phyloP scores from a whole-genome alignment of 1,140 invertebrate genomes.

The Drosophila arizonae region DNA sequence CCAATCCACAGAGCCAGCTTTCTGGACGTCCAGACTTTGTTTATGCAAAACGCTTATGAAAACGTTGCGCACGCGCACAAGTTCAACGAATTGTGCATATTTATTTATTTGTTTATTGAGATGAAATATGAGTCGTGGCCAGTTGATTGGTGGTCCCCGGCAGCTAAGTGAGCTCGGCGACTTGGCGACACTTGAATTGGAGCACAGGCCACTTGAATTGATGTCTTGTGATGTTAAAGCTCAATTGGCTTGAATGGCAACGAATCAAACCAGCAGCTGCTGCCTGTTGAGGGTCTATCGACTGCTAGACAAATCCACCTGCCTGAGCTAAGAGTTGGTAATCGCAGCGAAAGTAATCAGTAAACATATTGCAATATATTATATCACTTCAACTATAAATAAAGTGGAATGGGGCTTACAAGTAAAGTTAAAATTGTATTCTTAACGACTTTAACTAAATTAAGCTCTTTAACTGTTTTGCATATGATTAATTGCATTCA shows the following conservation, averaged over 20 bases:
- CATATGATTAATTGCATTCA: neutral
- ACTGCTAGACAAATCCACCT: neutral
- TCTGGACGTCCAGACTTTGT: slow-evolving; percentile 22
- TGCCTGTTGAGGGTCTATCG: too few relatives aligned
- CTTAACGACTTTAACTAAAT: too few relatives aligned
- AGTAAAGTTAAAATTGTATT: neutral
- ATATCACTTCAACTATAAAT: neutral
- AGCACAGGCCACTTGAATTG: slow-evolving; percentile 4
- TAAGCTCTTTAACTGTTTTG: neutral
- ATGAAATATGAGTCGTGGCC: slow-evolving; percentile 46
- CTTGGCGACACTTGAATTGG: slow-evolving; percentile 24
- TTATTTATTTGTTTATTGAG: slow-evolving; percentile 29
- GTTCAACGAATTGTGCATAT: slow-evolving; percentile 14
- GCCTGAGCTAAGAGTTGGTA: neutral
- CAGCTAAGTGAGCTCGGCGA: slow-evolving; percentile 6
- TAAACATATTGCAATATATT: neutral
- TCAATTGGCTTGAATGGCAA: neutral
- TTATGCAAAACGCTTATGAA: slow-evolving; percentile 19
- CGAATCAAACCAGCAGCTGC: neutral
- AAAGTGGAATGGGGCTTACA: neutral
- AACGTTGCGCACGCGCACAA: slow-evolving; percentile 26
- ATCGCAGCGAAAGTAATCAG: neutral
- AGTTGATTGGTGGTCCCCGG: slow-evolving; percentile 47
- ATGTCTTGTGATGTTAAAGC: slow-evolving; percentile 15
- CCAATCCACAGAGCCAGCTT: neutral